Conservation (phyloP, 2,797 vertebrate genomes). For the Valencia hispanica region DNA sequence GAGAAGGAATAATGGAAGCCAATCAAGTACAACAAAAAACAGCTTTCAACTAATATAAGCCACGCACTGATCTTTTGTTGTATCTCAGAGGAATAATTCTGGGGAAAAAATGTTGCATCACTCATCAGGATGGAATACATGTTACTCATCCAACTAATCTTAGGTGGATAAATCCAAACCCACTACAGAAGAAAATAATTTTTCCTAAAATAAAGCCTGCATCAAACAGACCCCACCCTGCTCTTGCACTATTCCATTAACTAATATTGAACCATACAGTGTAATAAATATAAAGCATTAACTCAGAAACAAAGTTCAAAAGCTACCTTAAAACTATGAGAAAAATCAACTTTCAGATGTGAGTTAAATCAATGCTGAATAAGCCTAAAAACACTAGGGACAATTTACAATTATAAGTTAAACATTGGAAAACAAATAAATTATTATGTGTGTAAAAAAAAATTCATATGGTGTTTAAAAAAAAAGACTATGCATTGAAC, state of each 20-base stretch:
- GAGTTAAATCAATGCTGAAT: not conserved
- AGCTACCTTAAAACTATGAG: not conserved
- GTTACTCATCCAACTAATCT: constrained; percentile 8
- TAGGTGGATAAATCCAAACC: not conserved
- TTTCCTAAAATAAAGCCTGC: not conserved
- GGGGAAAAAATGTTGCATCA: not conserved
- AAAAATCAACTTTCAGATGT: too few relatives aligned
- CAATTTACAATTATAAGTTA: not conserved
- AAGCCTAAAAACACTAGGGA: not conserved
- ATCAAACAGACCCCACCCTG: not conserved
- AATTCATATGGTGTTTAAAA: too few relatives aligned
- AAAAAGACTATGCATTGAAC: too few relatives aligned
- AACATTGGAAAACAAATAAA: not conserved
- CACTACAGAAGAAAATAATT: not conserved
- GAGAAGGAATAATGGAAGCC: constrained; percentile 61
- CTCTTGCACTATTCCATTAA: not conserved
- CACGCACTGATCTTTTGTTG: constrained; percentile 54
- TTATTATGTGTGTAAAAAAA: not conserved
- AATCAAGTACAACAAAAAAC: constrained; percentile 65
- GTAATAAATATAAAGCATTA: not conserved
- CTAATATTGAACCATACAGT: not conserved
- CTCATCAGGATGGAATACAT: not conserved
- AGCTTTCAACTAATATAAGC: constrained; percentile 71
- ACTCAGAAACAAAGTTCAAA: not conserved
- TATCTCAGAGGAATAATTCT: constrained; percentile 48